Conservation (phyloP, 2,888 invertebrate species). For the Eupithecia inturbata region DNA sequence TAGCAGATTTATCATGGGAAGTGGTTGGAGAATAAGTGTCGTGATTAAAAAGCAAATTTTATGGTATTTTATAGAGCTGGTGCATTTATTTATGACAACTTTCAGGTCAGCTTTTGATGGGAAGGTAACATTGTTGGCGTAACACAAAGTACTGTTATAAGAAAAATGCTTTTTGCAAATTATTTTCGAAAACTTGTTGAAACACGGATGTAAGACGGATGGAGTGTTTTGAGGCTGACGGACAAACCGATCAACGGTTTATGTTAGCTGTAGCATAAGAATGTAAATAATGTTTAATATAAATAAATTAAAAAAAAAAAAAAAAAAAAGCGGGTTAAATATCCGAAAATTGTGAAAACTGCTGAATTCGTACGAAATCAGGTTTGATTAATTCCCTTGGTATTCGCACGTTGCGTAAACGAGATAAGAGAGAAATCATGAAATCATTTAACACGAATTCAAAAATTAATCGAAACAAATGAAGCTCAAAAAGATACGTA, state of each 20-base stretch:
- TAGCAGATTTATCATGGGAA: constrained; percentile 70
- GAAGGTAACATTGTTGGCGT: neutral
- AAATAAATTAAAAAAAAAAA: no score
- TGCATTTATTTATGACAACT: constrained; percentile 29
- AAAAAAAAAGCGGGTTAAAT: no score
- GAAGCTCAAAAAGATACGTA: neutral
- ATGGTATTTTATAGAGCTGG: constrained; percentile 40
- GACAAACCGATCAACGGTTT: no score
- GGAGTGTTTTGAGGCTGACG: no score
- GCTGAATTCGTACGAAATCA: neutral
- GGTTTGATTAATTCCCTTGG: neutral
- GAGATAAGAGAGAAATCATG: neutral
- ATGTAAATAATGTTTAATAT: no score
- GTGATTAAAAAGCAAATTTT: constrained; percentile 53
- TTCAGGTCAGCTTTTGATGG: constrained; percentile 13
- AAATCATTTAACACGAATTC: no score
- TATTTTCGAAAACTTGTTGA: neutral
- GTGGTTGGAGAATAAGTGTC: constrained; percentile 55
- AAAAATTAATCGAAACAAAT: neutral
- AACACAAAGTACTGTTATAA: neutral
- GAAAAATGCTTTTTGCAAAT: neutral
- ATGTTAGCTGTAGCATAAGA: no score
- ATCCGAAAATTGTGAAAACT: neutral
- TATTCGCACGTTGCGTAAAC: neutral
- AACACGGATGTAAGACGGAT: no score